A percentile compares a stretch with the other conserved stretches of the same genome.
Evolutionary conservation across 2,888 invertebrate species (phyloP).

Genomic region (Xestia xanthographa): DNA sequence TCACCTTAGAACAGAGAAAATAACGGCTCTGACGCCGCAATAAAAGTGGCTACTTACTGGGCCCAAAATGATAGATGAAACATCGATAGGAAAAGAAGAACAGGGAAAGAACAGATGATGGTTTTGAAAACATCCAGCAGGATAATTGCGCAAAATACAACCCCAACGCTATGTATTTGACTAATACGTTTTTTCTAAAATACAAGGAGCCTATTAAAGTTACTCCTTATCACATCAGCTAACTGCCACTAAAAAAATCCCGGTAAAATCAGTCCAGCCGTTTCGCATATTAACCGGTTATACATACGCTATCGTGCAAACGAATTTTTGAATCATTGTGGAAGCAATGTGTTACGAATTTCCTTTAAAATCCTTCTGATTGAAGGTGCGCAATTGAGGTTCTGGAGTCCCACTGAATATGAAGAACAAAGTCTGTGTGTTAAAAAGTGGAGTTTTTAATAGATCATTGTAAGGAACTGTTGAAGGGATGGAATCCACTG

Average conservation of each 20-base stretch:
- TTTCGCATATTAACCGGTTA: no score
- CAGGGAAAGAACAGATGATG: neutral
- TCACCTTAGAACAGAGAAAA: neutral
- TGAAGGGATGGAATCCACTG: slow-evolving; percentile 33
- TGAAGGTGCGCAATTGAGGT: neutral
- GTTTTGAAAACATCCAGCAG: neutral
- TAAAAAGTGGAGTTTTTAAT: slow-evolving; percentile 30
- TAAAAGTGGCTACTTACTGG: neutral
- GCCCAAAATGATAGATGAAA: neutral
- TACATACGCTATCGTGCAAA: neutral
- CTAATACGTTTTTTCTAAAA: no score
- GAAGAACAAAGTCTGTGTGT: neutral
- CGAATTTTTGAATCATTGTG: neutral
- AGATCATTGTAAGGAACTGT: slow-evolving; percentile 29
- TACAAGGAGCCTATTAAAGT: no score
- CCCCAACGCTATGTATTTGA: neutral
- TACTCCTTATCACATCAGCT: neutral
- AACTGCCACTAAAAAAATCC: no score
- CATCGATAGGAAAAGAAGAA: neutral
- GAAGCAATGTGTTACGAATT: neutral
- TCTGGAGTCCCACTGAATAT: neutral
- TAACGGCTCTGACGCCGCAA: neutral
- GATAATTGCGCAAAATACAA: neutral
- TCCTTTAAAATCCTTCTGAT: neutral
- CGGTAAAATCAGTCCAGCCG: no score